A percentile compares a stretch with the other conserved stretches of the same genome.
These are phyloP conservation scores for Palythoa grandis DNA, from an alignment of 92 coral and sea anemone genomes.

Conservation along the genomic window DNA sequence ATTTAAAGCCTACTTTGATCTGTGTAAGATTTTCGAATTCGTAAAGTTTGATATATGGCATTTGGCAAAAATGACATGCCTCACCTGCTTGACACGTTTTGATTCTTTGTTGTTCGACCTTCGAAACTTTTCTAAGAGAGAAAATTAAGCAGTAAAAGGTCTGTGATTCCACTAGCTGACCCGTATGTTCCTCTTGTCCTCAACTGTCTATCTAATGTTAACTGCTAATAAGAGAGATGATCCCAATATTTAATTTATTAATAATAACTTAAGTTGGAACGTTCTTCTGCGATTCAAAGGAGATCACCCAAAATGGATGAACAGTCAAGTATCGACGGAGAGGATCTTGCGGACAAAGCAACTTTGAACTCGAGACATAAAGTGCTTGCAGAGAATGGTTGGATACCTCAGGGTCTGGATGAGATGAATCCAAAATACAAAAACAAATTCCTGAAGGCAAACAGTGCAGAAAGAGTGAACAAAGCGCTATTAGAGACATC, in stretches of 20 bases:
- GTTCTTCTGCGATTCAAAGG: neutral
- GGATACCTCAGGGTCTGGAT: conserved; percentile 12
- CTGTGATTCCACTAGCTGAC: too few relatives aligned
- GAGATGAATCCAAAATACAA: conserved; percentile 32
- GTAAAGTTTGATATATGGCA: too few relatives aligned
- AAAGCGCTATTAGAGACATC: neutral
- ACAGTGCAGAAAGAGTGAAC: neutral
- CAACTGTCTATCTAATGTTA: too few relatives aligned
- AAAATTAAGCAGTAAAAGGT: too few relatives aligned
- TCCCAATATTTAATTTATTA: neutral
- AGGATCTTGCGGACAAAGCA: neutral
- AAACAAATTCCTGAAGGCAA: conserved; percentile 18
- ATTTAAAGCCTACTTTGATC: too few relatives aligned
- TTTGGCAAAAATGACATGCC: too few relatives aligned
- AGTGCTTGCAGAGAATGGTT: neutral
- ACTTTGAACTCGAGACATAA: neutral
- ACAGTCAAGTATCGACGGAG: neutral
- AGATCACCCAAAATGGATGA: neutral
- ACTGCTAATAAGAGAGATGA: too few relatives aligned
- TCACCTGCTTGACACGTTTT: too few relatives aligned
- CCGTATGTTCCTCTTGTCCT: too few relatives aligned
- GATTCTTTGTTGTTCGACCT: too few relatives aligned
- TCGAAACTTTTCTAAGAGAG: too few relatives aligned
- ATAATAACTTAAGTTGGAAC: neutral
- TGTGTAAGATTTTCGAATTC: too few relatives aligned